A percentile compares a stretch with the other conserved stretches of the same genome.
These are phyloP conservation scores for Lycia hirtaria DNA, from an alignment of 2,888 invertebrate genomes.

Conservation along the genomic window DNA sequence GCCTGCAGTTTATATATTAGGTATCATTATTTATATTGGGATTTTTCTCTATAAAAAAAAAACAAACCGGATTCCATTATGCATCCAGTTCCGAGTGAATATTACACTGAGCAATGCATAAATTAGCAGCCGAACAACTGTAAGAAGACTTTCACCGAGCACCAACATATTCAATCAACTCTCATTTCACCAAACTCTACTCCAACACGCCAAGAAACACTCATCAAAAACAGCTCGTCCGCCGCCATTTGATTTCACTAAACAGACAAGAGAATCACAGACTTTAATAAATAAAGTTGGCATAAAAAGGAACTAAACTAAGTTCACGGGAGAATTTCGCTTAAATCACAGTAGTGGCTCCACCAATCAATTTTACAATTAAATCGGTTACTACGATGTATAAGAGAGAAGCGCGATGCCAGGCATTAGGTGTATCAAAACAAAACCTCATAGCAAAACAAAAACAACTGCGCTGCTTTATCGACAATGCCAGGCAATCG, in stretches of 20 bases:
- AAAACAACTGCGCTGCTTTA: conserved; percentile 3
- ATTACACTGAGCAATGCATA: neutral
- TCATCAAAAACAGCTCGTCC: neutral
- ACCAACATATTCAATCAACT: neutral
- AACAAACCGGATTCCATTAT: conserved; percentile 20
- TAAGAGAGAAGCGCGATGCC: neutral
- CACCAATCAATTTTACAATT: neutral
- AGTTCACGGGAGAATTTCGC: neutral
- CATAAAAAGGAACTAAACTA: neutral
- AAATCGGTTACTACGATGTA: neutral
- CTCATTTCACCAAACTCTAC: neutral
- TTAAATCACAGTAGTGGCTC: neutral
- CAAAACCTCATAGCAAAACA: neutral
- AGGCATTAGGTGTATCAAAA: neutral
- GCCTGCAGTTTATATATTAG: no score
- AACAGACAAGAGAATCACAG: neutral
- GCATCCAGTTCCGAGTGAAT: neutral
- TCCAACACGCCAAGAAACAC: neutral
- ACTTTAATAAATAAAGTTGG: neutral
- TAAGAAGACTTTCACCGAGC: neutral
- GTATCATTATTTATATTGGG: no score
- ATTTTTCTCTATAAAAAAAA: neutral
- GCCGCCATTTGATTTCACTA: neutral
- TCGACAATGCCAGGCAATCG: conserved; percentile 18
- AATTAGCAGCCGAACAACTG: neutral